phyloP scores from a whole-genome alignment of 1,140 invertebrate genomes.

The Heterodera carotae region DNA sequence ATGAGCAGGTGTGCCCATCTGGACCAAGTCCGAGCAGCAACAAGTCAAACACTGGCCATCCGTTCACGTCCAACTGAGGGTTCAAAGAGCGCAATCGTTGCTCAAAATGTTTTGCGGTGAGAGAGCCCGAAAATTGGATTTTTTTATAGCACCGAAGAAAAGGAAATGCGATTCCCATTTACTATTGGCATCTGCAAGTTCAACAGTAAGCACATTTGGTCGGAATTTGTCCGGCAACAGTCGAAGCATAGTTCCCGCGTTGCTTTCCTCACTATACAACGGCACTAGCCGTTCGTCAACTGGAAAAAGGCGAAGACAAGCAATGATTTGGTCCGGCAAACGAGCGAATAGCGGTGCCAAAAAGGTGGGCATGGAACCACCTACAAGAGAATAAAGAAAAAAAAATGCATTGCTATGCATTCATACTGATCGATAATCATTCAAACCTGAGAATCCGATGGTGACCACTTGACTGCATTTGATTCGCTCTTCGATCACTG shows the following conservation, averaged over 20 bases:
- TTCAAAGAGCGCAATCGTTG: constrained; percentile 23
- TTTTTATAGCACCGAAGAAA: constrained; percentile 3
- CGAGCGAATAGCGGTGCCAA: constrained; percentile 45
- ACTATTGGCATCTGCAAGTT: constrained; percentile 45
- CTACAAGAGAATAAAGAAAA: constrained; percentile 31
- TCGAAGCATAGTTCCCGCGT: constrained; percentile 48
- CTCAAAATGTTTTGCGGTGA: constrained; percentile 47
- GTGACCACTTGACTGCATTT: constrained; percentile 20
- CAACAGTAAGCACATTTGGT: constrained; percentile 40
- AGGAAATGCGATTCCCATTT: neutral
- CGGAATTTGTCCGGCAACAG: constrained; percentile 42
- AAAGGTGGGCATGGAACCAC: constrained; percentile 59
- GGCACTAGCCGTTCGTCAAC: constrained; percentile 59
- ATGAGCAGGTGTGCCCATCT: constrained; percentile 95
- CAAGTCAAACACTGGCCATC: constrained; percentile 75
- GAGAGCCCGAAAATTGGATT: constrained; percentile 35
- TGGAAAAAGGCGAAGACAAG: constrained; percentile 43
- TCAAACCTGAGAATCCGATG: constrained; percentile 55
- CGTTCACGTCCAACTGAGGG: constrained; percentile 33
- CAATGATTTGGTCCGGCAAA: neutral
- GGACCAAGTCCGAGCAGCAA: constrained; percentile 91
- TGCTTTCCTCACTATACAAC: constrained; percentile 51
- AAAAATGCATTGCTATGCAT: constrained; percentile 29
- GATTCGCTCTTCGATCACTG: neutral
- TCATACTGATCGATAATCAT: constrained; percentile 8